Evolutionary conservation across 2,113 vertebrate genomes (phyloP).

Genomic region (Rhegmatorhina hoffmannsi): DNA sequence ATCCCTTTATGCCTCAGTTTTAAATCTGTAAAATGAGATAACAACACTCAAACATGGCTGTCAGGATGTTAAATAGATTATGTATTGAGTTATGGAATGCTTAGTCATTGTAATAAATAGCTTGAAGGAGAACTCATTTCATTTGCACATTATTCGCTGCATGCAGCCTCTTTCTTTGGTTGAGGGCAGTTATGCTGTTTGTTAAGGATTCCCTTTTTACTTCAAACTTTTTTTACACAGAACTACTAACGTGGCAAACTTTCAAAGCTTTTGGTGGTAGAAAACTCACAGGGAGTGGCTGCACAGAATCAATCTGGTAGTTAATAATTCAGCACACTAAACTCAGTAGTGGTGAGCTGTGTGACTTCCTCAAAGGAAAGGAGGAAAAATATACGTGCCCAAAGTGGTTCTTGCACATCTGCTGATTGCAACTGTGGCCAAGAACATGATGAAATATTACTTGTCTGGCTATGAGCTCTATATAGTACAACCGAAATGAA

Average conservation of each 20-base stretch:
- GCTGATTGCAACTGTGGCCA: neutral
- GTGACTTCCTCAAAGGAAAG: neutral
- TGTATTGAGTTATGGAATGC: neutral
- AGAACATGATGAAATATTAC: neutral
- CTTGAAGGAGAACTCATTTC: neutral
- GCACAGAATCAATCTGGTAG: neutral
- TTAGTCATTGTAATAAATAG: neutral
- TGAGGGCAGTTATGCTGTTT: neutral
- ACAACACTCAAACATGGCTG: neutral
- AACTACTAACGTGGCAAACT: neutral
- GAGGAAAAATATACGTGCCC: neutral
- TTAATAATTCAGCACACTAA: neutral
- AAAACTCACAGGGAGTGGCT: neutral
- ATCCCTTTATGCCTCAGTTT: neutral
- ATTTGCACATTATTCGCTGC: neutral
- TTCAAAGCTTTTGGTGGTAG: neutral
- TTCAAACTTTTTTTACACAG: neutral
- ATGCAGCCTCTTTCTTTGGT: neutral
- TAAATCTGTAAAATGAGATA: neutral
- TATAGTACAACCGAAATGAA: neutral
- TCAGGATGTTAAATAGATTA: neutral
- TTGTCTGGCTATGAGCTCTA: neutral
- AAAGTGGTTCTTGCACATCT: neutral
- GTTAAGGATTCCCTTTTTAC: neutral
- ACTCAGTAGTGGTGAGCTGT: neutral